A percentile compares a stretch with the other conserved stretches of the same genome.
phyloP scores from a whole-genome alignment of 1,140 invertebrate species.

The Aricia agestis region DNA sequence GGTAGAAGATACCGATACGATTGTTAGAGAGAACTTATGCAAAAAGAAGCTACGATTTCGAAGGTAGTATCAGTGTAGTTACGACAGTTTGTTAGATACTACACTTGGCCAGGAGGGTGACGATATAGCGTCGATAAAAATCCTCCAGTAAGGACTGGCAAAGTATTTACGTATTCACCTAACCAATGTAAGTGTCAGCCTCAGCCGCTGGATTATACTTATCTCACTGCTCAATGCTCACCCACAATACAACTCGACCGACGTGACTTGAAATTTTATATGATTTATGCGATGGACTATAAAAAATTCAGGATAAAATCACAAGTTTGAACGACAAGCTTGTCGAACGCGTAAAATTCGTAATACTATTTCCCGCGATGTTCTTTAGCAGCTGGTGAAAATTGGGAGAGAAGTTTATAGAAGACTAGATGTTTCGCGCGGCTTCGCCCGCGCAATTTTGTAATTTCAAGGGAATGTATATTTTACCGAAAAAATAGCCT shows the following conservation, averaged over 20 bases:
- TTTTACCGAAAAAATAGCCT: too few species aligned
- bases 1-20: too few species aligned
- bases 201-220: not conserved
- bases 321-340: not conserved
- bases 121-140: not conserved
- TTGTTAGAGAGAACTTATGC: too few species aligned
- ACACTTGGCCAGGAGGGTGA: too few species aligned
- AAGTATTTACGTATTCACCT: not conserved
- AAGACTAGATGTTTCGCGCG: too few species aligned
- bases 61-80: too few species aligned
- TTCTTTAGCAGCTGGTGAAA: not conserved
- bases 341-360: not conserved
- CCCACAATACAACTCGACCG: not conserved
- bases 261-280: conserved; percentile 1
- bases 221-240: not conserved
- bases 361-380: not conserved
- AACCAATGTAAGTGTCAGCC: not conserved
- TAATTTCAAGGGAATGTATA: too few species aligned
- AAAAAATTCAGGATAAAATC: not conserved
- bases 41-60: too few species aligned
- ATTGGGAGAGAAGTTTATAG: not conserved
- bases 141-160: not conserved
- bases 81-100: too few species aligned
- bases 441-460: too few species aligned
- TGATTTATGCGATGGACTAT: not conserved